Evolutionary conservation across 2,888 invertebrate species (phyloP), one percentile per base, ranked within the genome.

Genomic region (Periphyllus acericola): DNA sequence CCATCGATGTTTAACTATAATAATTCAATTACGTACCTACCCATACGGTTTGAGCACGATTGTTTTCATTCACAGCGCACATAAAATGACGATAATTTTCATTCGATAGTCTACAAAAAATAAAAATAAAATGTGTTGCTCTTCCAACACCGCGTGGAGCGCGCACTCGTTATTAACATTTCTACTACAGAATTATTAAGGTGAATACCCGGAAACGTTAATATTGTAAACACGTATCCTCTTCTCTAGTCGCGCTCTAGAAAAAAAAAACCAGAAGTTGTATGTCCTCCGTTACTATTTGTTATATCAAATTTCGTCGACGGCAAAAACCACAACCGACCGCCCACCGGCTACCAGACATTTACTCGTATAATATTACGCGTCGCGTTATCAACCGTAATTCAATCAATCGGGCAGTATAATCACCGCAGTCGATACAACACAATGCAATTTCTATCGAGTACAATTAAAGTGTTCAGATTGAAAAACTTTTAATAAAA

Each of bases 261-360:
- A 9, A 71, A 34, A 71, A 29, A 75, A 78, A 79, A 17, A 55
- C 71, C 36, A 21, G 79, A 79, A 72, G 71, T 80, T 52, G 25
- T 40, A n/a, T 40, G 60, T 72, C 72, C 25, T 80, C 72, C 19
- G 21, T 76, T 66, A 32, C 68, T 34, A n/a, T n/a, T 6, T 6
- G 25, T 60, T 5, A 19, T 80, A 86, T 86, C 72, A 29, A 80
- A 80, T 80, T 86, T 86, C 85, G n/a, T 52, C 14, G 29, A 66
- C 25, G 34, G 46, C 46, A 60, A 60, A 76, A 83, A 74, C 1
- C 74, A 21, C 60, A 32, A 19, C 36, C 21, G 17, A 29, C 19
- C 68, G 9, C 11, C 81, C 1, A 21, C 8, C 25, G 17, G 60
- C 40, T 60, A 36, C 74, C 9, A 17, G 6, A 25, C 3, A 75